These are phyloP conservation scores for Anastrepha ludens DNA, from an alignment of 1,140 invertebrate species.

Conservation along the genomic window DNA sequence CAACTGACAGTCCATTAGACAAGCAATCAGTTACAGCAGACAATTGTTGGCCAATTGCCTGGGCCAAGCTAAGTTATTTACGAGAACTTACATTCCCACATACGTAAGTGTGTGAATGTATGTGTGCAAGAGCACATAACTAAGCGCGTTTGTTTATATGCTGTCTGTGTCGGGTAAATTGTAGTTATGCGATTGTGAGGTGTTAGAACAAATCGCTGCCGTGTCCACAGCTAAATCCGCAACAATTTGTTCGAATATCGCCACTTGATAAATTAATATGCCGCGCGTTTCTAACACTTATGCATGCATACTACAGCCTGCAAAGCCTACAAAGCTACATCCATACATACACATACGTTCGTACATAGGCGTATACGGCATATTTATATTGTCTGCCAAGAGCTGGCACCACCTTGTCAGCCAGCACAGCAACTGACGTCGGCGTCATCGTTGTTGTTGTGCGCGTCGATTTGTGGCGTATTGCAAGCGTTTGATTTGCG, in stretches of 20 bases:
- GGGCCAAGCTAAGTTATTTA: conserved; percentile 25
- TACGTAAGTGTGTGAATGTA: neutral
- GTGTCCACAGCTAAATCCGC: conserved; percentile 27
- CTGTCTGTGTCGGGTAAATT: neutral
- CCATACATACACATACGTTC: neutral
- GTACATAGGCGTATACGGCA: neutral
- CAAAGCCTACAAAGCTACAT: neutral
- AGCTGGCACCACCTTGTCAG: neutral
- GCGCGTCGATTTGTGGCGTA: conserved; percentile 24
- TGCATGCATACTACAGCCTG: neutral
- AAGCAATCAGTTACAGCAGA: conserved; percentile 38
- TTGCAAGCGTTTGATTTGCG: conserved; percentile 48
- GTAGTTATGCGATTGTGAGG: conserved; percentile 32
- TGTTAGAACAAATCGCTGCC: conserved; percentile 44
- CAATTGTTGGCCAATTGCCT: conserved; percentile 14
- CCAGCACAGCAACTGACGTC: neutral
- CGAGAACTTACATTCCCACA: neutral
- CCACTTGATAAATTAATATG: conserved; percentile 51
- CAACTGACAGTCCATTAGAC: conserved; percentile 45
- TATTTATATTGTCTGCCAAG: conserved; percentile 30
- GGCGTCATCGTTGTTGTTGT: neutral
- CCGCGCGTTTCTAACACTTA: conserved; percentile 20
- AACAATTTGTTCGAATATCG: conserved; percentile 50
- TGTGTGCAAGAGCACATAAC: neutral
- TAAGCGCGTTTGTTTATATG: too few species aligned